Evolutionary conservation across 2,888 invertebrate genomes (phyloP).

Genomic region (Polymixis flavicincta): DNA sequence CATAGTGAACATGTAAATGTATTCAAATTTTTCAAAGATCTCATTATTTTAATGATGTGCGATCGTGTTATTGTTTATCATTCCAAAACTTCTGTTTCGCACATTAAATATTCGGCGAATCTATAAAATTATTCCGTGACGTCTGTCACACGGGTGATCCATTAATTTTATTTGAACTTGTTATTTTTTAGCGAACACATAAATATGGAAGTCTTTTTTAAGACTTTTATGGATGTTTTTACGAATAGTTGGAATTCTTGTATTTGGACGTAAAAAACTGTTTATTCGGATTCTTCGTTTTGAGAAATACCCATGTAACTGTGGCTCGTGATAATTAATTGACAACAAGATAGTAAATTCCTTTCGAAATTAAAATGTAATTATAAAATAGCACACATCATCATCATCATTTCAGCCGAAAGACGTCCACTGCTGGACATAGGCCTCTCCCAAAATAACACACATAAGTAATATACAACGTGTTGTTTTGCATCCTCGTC

Average conservation of each 20-base stretch:
- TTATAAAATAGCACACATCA: slow-evolving; percentile 45
- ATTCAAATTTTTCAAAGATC: slow-evolving; percentile 43
- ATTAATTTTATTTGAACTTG: slow-evolving; percentile 70
- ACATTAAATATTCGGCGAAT: slow-evolving; percentile 62
- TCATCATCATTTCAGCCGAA: no score
- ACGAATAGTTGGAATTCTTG: slow-evolving; percentile 71
- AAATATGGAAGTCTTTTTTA: slow-evolving; percentile 56
- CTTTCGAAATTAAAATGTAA: slow-evolving; percentile 26
- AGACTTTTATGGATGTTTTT: slow-evolving; percentile 57
- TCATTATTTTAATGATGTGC: slow-evolving; percentile 56
- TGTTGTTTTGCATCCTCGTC: no score
- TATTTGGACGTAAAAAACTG: slow-evolving; percentile 68
- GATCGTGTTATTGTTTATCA: slow-evolving; percentile 72
- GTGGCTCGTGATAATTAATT: slow-evolving; percentile 54
- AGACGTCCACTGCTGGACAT: no score
- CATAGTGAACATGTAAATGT: slow-evolving; percentile 28
- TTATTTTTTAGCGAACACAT: slow-evolving; percentile 58
- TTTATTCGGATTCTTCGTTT: slow-evolving; percentile 54
- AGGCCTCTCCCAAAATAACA: no score
- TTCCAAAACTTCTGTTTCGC: slow-evolving; percentile 56
- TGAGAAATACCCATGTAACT: slow-evolving; percentile 59
- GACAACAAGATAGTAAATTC: slow-evolving; percentile 46
- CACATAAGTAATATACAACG: no score
- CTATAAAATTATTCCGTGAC: slow-evolving; percentile 77
- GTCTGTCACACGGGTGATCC: slow-evolving; percentile 66